phyloP scores from a whole-genome alignment of 2,113 vertebrate species.

The Chauna torquata region DNA sequence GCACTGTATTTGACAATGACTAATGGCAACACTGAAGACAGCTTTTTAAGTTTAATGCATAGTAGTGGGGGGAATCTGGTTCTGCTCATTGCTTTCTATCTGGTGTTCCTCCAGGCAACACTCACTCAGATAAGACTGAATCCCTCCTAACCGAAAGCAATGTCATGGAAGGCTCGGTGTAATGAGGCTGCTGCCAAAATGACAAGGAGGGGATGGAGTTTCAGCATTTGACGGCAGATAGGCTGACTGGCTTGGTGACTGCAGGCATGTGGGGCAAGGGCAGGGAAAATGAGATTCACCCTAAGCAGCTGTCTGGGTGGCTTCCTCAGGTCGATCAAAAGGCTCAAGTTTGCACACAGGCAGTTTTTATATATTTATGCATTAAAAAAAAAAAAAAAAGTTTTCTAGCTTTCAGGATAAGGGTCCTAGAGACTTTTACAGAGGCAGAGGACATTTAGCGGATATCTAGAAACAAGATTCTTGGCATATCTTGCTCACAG shows the following conservation, averaged over 20 bases:
- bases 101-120: background rate
- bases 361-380: background rate
- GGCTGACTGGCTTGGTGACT: background rate
- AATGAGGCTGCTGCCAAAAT: background rate
- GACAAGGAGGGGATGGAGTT: background rate
- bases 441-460: background rate
- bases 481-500: background rate
- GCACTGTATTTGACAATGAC: background rate
- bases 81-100: background rate
- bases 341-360: background rate
- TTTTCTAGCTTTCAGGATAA: background rate
- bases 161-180: accelerated
- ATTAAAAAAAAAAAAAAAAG: too few relatives aligned
- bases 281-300: background rate
- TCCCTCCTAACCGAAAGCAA: background rate
- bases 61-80: background rate
- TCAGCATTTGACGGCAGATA: background rate
- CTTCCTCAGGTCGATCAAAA: background rate
- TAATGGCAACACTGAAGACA: background rate
- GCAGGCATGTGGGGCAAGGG: background rate
- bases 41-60: background rate
- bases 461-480: background rate
- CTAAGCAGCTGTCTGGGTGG: background rate
- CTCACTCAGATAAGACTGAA: background rate
- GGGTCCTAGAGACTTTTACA: background rate